Conservation (phyloP, 2,888 invertebrate genomes). For the Automeris io region DNA sequence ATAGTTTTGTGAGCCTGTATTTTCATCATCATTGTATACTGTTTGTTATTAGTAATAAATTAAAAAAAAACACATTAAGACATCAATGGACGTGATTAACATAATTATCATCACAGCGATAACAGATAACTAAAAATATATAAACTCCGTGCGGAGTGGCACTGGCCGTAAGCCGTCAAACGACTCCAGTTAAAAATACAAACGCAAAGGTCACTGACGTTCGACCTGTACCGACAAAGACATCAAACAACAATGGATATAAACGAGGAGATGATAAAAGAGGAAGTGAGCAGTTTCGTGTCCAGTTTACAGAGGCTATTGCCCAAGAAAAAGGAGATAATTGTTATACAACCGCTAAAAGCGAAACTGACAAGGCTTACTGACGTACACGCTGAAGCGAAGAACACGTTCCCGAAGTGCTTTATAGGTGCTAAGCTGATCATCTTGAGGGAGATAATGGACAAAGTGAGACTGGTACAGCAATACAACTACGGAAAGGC, state of each 20-base stretch:
- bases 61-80: no score
- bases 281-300: constrained; percentile 57
- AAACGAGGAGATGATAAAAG: constrained; percentile 55
- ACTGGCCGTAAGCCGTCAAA: constrained; percentile 46
- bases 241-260: constrained; percentile 54
- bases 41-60: no score
- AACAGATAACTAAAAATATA: constrained; percentile 42
- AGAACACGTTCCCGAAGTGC: constrained; percentile 60
- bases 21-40: no score
- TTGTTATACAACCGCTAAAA: constrained; percentile 37
- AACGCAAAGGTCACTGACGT: constrained; percentile 60
- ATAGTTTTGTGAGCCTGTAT: no score
- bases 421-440: constrained; percentile 59
- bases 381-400: constrained; percentile 60
- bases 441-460: constrained; percentile 50
- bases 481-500: constrained; percentile 61
- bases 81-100: no score
- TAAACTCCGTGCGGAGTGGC: constrained; percentile 49
- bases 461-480: constrained; percentile 59
- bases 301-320: constrained; percentile 51
- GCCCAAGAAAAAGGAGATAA: constrained; percentile 56
- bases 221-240: constrained; percentile 44
- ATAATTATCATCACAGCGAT: no score
- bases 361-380: constrained; percentile 40
- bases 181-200: constrained; percentile 51